These are phyloP conservation scores for Stenodera caucasica DNA, from an alignment of 2,888 invertebrate species.

Conservation along the genomic window DNA sequence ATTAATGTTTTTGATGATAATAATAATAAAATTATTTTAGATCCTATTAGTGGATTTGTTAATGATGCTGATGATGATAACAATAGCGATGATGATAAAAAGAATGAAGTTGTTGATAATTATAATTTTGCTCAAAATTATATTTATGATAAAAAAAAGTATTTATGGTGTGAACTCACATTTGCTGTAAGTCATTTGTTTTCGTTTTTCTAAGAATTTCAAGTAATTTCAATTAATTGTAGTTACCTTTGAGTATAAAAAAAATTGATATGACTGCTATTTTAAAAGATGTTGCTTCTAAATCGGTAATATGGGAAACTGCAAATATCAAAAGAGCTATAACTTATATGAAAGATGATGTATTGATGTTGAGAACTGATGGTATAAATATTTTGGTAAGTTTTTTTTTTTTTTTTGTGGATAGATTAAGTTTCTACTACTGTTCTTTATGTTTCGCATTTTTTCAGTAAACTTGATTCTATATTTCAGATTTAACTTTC, in stretches of 20 bases:
- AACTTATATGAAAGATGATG: slow-evolving; percentile 68
- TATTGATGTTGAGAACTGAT: slow-evolving; percentile 82
- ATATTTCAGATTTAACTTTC: too few species aligned
- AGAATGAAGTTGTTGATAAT: slow-evolving; percentile 47
- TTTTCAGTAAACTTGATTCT: too few species aligned
- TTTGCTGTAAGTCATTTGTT: slow-evolving; percentile 62
- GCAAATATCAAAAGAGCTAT: slow-evolving; percentile 83
- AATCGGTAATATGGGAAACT: slow-evolving; percentile 78
- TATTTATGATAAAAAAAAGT: slow-evolving; percentile 72
- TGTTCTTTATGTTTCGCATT: too few species aligned
- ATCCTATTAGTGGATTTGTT: slow-evolving; percentile 56
- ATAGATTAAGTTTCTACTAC: too few species aligned
- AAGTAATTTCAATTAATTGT: slow-evolving; percentile 30
- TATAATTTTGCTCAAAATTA: slow-evolving; percentile 60
- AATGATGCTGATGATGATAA: slow-evolving; percentile 67
- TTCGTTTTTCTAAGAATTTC: slow-evolving; percentile 7
- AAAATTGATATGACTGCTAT: slow-evolving; percentile 77
- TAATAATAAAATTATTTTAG: slow-evolving; percentile 60
- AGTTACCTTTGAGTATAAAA: slow-evolving; percentile 64
- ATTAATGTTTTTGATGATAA: slow-evolving; percentile 53
- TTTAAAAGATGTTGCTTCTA: slow-evolving; percentile 69
- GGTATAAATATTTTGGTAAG: slow-evolving; percentile 85
- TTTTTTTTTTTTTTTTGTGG: too few species aligned
- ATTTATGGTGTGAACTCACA: slow-evolving; percentile 83
- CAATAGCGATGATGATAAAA: slow-evolving; percentile 53